Evolutionary conservation across 1,140 invertebrate genomes (phyloP).

Genomic region (Spodoptera frugiperda): DNA sequence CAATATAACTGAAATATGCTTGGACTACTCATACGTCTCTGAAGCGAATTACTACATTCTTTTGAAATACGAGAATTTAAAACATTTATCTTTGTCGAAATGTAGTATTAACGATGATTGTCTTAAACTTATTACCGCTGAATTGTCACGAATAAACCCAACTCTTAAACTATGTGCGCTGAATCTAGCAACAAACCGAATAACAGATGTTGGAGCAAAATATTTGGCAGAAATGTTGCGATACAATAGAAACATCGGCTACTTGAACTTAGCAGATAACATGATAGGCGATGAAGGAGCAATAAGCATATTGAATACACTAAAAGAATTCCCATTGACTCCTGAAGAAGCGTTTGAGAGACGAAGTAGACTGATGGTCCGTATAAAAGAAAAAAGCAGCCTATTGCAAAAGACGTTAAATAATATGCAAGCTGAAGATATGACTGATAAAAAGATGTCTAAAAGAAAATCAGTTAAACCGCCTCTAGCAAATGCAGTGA

Average conservation of each 20-base stretch:
- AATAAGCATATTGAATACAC: slow-evolving; percentile 53
- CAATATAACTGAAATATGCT: slow-evolving; percentile 64
- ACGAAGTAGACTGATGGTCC: slow-evolving; percentile 59
- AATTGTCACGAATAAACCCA: slow-evolving; percentile 58
- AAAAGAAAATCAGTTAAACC: background rate
- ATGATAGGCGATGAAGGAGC: slow-evolving; percentile 67
- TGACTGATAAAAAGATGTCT: slow-evolving; percentile 35
- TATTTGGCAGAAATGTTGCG: slow-evolving; percentile 62
- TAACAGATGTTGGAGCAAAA: slow-evolving; percentile 70
- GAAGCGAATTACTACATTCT: slow-evolving; percentile 69
- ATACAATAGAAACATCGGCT: slow-evolving; percentile 67
- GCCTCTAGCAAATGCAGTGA: slow-evolving; percentile 48
- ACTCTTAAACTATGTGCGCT: slow-evolving; percentile 65
- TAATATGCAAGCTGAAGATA: slow-evolving; percentile 55
- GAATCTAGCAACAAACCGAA: slow-evolving; percentile 70
- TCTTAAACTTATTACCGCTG: slow-evolving; percentile 57
- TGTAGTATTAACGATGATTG: slow-evolving; percentile 67
- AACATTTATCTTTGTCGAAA: slow-evolving; percentile 64
- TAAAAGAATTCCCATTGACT: slow-evolving; percentile 62
- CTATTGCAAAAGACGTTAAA: slow-evolving; percentile 54
- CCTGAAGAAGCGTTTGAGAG: slow-evolving; percentile 57
- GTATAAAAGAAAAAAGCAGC: slow-evolving; percentile 62
- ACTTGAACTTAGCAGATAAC: slow-evolving; percentile 71
- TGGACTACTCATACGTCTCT: slow-evolving; percentile 60
- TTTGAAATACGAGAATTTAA: slow-evolving; percentile 55